phyloP scores from a whole-genome alignment of 2,888 invertebrate genomes.

The Macrosiphum euphorbiae region DNA sequence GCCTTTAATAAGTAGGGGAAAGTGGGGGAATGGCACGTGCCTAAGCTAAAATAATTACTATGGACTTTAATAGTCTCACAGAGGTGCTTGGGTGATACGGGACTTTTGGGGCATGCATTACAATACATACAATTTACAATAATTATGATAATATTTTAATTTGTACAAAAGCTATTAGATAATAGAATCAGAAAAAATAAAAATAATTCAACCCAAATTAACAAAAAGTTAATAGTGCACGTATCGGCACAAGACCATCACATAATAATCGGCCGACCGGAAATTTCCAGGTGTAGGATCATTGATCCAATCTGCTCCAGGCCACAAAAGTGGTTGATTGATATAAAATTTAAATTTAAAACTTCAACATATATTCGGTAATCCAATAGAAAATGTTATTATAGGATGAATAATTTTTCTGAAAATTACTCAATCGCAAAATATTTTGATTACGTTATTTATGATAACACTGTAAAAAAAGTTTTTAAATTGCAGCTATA shows the following conservation, averaged over 20 bases:
- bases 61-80: neutral
- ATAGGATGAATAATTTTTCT: neutral
- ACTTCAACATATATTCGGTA: neutral
- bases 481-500: neutral
- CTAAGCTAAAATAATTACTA: neutral
- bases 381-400: neutral
- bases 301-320: slow-evolving; percentile 2
- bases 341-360: neutral
- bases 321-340: neutral
- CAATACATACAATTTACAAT: too few species aligned
- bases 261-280: neutral
- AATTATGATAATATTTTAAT: neutral
- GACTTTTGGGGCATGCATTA: too few species aligned
- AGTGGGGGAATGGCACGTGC: too few species aligned
- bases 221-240: neutral
- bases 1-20: too few species aligned
- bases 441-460: neutral
- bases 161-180: neutral
- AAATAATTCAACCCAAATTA: neutral
- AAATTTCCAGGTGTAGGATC: neutral
- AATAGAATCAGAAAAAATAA: neutral
- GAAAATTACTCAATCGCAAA: neutral
- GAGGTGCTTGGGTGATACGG: too few species aligned
- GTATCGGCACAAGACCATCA: neutral
- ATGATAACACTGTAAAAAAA: neutral